Percentiles rank a stretch among this genome's conserved stretches.
phyloP scores from a whole-genome alignment of 2,113 vertebrate genomes.

The Lepus americanus region DNA sequence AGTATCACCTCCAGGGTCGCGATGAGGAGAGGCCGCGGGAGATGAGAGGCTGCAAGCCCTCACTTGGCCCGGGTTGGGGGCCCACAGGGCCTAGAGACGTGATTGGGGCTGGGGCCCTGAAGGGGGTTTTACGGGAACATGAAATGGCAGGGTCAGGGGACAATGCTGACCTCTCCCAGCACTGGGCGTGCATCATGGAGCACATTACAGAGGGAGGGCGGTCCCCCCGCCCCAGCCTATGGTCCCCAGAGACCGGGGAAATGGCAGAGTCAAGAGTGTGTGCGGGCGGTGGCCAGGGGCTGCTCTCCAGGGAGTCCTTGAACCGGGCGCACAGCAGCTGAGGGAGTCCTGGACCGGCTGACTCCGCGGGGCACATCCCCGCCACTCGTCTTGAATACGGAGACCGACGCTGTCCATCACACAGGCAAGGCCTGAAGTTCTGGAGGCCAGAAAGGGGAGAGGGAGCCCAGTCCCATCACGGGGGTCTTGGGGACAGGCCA shows the following conservation, averaged over 20 bases:
- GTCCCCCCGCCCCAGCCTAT: neutral
- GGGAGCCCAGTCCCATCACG: neutral
- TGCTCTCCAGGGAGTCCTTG: neutral
- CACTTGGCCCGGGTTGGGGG: neutral
- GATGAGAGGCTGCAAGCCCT: neutral
- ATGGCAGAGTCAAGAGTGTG: accelerated
- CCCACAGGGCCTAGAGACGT: neutral
- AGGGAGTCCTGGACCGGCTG: neutral
- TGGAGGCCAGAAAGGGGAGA: neutral
- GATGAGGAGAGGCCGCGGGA: neutral
- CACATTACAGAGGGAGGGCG: slow-evolving; percentile 42
- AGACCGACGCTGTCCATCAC: neutral
- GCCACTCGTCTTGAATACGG: neutral
- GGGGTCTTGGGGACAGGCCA: neutral
- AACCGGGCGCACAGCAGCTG: neutral
- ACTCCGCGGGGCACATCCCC: accelerated
- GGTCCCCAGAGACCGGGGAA: neutral
- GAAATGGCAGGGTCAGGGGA: neutral
- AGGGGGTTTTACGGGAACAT: neutral
- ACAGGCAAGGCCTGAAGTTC: neutral
- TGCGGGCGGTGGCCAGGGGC: too few species aligned
- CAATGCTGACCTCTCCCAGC: neutral
- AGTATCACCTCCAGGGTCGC: neutral
- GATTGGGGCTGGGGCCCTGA: neutral
- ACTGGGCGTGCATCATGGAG: slow-evolving; percentile 74